These are phyloP conservation scores for Sinotaia quadrata DNA, from an alignment of 2,888 invertebrate species.

Conservation along the genomic window DNA sequence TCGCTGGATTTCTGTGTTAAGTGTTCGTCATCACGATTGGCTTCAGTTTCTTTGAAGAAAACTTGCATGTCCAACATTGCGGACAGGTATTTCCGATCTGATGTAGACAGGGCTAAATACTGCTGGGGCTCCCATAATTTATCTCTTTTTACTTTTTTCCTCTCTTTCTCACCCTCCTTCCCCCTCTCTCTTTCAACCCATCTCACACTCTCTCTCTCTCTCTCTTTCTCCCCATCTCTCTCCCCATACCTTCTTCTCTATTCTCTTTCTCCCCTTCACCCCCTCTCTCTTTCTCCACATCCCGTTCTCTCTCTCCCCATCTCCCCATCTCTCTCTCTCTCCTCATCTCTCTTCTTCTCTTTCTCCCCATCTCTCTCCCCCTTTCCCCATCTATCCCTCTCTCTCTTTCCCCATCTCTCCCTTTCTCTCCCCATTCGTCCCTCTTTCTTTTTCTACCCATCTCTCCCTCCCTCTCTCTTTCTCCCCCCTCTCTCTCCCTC, in stretches of 20 bases:
- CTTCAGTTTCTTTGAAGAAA: too few relatives aligned
- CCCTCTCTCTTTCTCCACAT: background rate
- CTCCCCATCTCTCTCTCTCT: background rate
- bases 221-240: background rate
- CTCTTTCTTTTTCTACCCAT: too few relatives aligned
- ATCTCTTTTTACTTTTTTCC: too few relatives aligned
- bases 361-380: background rate
- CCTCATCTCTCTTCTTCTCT: background rate
- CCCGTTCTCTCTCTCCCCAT: background rate
- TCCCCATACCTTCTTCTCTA: too few relatives aligned
- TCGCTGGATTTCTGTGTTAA: too few relatives aligned
- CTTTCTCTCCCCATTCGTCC: too few relatives aligned
- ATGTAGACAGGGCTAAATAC: too few relatives aligned
- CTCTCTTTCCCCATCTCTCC: background rate
- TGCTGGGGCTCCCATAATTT: too few relatives aligned
- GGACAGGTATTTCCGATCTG: too few relatives aligned
- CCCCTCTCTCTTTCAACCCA: background rate
- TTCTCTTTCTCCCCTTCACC: background rate
- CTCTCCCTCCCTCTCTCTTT: constrained; percentile 9
- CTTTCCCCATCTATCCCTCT: background rate
- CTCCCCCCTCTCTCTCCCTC: background rate
- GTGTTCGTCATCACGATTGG: too few relatives aligned
- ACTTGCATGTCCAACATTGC: too few relatives aligned
- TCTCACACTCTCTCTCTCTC: constrained; percentile 3
- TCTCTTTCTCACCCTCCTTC: background rate